phyloP scores from a whole-genome alignment of 2,113 vertebrate genomes.

The Larimichthys crocea region DNA sequence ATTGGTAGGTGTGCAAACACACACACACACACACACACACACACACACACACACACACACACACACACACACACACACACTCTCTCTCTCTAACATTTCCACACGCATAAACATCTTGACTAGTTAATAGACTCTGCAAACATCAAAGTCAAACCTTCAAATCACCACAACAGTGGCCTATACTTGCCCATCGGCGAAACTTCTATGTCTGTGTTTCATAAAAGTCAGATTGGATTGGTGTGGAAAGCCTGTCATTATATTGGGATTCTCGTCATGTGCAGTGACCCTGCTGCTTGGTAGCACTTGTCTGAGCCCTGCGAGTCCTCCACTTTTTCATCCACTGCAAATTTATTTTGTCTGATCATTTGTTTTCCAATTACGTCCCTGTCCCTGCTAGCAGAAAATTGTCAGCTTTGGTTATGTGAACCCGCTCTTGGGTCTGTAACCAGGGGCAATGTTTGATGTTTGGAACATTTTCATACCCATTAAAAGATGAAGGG shows the following conservation, averaged over 20 bases:
- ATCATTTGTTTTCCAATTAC: constrained; percentile 83
- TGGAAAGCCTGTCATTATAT: constrained; percentile 30
- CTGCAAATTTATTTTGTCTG: constrained; percentile 76
- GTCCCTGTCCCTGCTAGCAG: constrained; percentile 69
- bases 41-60: too few species aligned
- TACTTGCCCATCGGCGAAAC: constrained; percentile 17
- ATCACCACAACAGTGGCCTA: neutral
- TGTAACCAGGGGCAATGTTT: constrained; percentile 72
- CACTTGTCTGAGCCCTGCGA: constrained; percentile 30
- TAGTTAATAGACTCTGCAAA: neutral
- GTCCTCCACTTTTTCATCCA: constrained; percentile 58
- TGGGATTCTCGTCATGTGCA: constrained; percentile 57
- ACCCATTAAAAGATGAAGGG: constrained; percentile 72
- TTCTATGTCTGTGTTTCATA: constrained; percentile 13
- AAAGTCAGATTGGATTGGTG: constrained; percentile 41
- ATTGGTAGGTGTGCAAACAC: neutral
- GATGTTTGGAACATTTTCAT: constrained; percentile 69
- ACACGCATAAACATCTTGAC: neutral
- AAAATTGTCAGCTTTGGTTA: constrained; percentile 78
- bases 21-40: neutral
- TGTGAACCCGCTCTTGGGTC: constrained; percentile 60
- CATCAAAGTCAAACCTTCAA: constrained; percentile 39
- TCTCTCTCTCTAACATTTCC: neutral
- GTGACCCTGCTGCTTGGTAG: constrained; percentile 52
- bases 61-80: constrained; percentile 1